Evolutionary conservation across 2,797 vertebrate genomes (phyloP), one percentile per base, ranked within the genome.

Genomic region (Karalla daura): DNA sequence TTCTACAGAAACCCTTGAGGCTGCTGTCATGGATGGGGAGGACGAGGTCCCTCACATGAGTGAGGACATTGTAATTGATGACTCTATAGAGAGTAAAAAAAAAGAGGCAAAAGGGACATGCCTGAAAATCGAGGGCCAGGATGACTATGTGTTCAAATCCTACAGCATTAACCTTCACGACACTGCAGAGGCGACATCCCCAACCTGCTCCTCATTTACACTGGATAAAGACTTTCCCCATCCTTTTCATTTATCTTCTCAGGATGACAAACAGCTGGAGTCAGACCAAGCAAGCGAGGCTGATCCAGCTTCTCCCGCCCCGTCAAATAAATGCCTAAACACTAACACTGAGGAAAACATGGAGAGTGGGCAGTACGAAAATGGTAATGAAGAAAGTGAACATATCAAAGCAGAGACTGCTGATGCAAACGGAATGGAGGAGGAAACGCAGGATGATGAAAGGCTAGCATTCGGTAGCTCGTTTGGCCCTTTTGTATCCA

Each of bases 91-190:
- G 56, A 88, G 73, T 63, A 92, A 86, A 83, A 93, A 86, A 82
- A 87, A 80, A 76, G 94, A 94, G 72, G 93, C 91, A 14, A 94
- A 94, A 81, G 90, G 85, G 63, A 92, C 86, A 24, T 93, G 91
- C 83, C 83, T 95, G 60, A 95, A 90, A 84, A 94, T 95, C 11
- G 92, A 94, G 79, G 94, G 93, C 36, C 92, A 95, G 80, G 93
- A 95, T 28, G 93, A 93, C 63, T 94, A 94, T 27, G 93, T 95
- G 62, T 94, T 94, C 71, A 94, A 93, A 78, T 93, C 93, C n/a
- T 94, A 94, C 86, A 94, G 91, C 87, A 85, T 93, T 56, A 85
- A 86, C 43, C 90, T 93, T 55, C 89, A 81, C 3, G 87, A 92
- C 13, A 62, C 66, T 32, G 40, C 35, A 5, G 88, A 89, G 28